Conservation (phyloP, 2,888 invertebrate genomes). For the Rotaria sp. region DNA sequence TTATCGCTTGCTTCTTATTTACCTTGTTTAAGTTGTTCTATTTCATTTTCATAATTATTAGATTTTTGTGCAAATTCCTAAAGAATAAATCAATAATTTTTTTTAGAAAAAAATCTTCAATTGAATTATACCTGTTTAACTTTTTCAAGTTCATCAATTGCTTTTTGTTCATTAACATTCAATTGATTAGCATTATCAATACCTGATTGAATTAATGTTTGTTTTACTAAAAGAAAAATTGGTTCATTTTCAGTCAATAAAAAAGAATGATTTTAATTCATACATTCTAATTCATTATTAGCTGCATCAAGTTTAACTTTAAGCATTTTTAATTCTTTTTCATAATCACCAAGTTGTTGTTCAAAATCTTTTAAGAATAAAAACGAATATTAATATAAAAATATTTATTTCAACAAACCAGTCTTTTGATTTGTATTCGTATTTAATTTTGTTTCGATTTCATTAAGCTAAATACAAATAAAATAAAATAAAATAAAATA, state of each 20-base stretch:
- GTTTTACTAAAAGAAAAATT: neutral
- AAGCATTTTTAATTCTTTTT: neutral
- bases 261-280: neutral
- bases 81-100: neutral
- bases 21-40: neutral
- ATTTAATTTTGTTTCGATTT: neutral
- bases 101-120: neutral
- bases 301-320: neutral
- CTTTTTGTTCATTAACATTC: neutral
- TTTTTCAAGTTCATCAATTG: neutral
- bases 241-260: no score
- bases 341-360: neutral
- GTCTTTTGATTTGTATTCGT: neutral
- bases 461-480: neutral
- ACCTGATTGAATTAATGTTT: neutral
- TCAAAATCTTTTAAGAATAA: neutral
- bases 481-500: no score
- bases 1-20: no score
- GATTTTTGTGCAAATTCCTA: neutral
- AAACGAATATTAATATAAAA: neutral
- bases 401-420: neutral
- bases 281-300: constrained; percentile 15
- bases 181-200: neutral
- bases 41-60: neutral
- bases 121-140: neutral